phyloP scores from a whole-genome alignment of 2,888 invertebrate species.

The Rhynchonema sp. region DNA sequence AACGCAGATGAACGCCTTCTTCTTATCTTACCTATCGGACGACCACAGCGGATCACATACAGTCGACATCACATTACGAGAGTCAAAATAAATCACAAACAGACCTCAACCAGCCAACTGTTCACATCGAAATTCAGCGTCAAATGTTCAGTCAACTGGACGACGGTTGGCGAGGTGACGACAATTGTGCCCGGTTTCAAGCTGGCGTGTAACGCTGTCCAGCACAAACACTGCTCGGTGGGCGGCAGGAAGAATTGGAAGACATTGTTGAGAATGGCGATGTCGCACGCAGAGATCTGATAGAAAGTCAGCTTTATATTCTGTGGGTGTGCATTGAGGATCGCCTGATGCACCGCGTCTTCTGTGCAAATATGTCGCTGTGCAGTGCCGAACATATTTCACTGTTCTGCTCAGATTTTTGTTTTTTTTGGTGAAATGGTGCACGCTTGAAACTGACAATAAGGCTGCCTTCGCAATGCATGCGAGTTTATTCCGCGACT shows the following conservation, averaged over 20 bases:
- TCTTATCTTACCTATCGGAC: not conserved
- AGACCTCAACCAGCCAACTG: not conserved
- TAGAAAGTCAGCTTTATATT: no score
- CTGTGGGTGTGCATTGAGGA: no score
- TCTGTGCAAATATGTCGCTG: no score
- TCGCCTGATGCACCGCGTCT: no score
- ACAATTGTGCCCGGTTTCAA: not conserved
- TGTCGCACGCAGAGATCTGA: conserved; percentile 39
- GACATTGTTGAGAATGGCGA: conserved; percentile 47
- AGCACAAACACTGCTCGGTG: conserved; percentile 37
- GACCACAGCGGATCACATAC: not conserved
- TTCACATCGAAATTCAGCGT: not conserved
- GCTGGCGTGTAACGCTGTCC: not conserved
- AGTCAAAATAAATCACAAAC: not conserved
- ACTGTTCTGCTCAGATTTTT: no score
- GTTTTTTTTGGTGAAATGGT: no score
- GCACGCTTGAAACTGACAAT: no score
- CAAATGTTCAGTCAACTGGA: not conserved
- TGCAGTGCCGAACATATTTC: no score
- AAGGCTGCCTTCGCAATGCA: no score
- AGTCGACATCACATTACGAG: not conserved
- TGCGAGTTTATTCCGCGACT: no score
- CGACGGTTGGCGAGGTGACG: not conserved
- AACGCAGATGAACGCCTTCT: no score
- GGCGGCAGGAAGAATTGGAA: conserved; percentile 47